A percentile compares a stretch with the other conserved stretches of the same genome.
Conservation (phyloP, 2,888 invertebrate genomes). For the Metalampra italica region DNA sequence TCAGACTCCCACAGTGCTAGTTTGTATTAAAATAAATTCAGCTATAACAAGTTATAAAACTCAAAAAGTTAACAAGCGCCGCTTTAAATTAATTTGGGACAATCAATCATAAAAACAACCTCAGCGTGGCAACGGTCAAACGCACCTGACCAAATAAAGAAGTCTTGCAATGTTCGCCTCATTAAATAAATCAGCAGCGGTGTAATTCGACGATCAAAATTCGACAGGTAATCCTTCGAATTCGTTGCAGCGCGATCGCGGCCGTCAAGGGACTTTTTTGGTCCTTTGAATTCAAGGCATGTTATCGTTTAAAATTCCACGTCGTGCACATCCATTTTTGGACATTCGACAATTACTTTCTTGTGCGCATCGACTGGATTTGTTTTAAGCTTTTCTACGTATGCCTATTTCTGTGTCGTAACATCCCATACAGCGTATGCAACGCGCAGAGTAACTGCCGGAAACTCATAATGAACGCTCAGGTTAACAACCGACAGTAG, state of each 20-base stretch:
- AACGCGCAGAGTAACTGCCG: constrained; percentile 54
- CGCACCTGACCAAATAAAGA: constrained; percentile 34
- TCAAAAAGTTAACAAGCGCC: constrained; percentile 4
- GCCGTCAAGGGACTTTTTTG: constrained; percentile 34
- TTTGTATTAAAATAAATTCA: neutral
- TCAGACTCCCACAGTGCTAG: constrained; percentile 5
- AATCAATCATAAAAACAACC: constrained; percentile 36
- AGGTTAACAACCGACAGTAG: constrained; percentile 63
- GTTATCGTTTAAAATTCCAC: constrained; percentile 56
- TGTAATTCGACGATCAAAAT: constrained; percentile 50
- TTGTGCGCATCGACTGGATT: constrained; percentile 12
- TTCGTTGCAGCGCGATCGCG: constrained; percentile 37
- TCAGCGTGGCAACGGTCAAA: constrained; percentile 21
- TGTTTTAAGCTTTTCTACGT: constrained; percentile 4
- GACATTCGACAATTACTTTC: constrained; percentile 40
- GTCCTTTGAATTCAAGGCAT: constrained; percentile 37
- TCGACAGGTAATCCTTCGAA: constrained; percentile 53
- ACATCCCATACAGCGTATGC: constrained; percentile 42
- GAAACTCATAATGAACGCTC: constrained; percentile 58
- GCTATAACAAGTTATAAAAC: neutral
- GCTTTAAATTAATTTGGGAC: constrained; percentile 24
- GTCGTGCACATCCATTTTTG: constrained; percentile 45
- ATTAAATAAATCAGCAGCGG: constrained; percentile 47
- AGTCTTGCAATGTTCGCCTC: constrained; percentile 37
- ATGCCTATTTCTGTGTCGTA: constrained; percentile 45